phyloP scores from a whole-genome alignment of 1,140 invertebrate genomes.

The Drosophila sp. region DNA sequence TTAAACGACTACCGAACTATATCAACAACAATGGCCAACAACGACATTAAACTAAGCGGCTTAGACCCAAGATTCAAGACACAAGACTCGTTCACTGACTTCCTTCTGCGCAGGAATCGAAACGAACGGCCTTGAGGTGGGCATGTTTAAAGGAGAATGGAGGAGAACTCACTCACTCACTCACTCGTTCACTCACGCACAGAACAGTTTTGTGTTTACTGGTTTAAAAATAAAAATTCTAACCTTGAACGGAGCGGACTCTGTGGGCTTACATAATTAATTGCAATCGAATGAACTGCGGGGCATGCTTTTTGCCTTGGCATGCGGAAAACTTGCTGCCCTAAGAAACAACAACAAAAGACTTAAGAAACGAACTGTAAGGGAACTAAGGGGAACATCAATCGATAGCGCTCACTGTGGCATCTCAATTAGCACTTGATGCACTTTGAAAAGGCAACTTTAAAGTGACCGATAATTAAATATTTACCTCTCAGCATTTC shows the following conservation, averaged over 20 bases:
- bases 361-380: conserved; percentile 3
- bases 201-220: conserved; percentile 9
- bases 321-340: conserved; percentile 11
- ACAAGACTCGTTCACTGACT: neutral
- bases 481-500: neutral
- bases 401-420: neutral
- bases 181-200: conserved; percentile 7
- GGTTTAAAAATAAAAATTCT: conserved; percentile 6
- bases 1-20: neutral
- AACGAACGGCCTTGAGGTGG: conserved; percentile 2
- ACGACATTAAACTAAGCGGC: neutral
- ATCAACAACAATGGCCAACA: conserved; percentile 2
- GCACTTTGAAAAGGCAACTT: conserved; percentile 6
- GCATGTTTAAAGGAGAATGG: conserved; percentile 9
- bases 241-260: conserved; percentile 2
- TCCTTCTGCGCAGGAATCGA: conserved; percentile 6
- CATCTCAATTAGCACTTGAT: conserved; percentile 11
- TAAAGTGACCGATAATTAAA: conserved; percentile 5
- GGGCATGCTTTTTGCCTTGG: neutral
- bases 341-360: neutral
- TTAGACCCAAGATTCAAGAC: neutral
- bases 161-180: conserved; percentile 5
- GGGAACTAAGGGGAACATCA: neutral
- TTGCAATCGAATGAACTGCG: conserved; percentile 3
- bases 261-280: conserved; percentile 11